A percentile compares a stretch with the other conserved stretches of the same genome.
These are phyloP conservation scores for Neotoxoptera formosana DNA, from an alignment of 1,140 invertebrate genomes.

Conservation along the genomic window DNA sequence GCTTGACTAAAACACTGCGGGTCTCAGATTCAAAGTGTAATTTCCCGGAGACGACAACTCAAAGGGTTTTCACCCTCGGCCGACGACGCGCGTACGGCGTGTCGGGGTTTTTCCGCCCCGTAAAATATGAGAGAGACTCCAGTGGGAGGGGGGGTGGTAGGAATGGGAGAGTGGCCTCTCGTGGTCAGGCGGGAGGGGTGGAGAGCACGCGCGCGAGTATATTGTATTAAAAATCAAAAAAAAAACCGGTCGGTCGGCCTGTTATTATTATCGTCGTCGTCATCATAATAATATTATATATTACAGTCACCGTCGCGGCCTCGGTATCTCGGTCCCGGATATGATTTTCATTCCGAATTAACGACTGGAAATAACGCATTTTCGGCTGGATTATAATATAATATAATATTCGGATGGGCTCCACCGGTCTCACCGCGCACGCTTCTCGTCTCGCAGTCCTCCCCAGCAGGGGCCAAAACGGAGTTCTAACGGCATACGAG, in stretches of 20 bases:
- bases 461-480: background rate
- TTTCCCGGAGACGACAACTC: background rate
- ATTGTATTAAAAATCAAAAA: background rate
- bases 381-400: background rate
- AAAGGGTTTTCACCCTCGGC: background rate
- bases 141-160: too few relatives aligned
- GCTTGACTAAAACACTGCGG: background rate
- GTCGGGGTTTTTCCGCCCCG: background rate
- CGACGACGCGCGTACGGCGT: background rate
- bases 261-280: background rate
- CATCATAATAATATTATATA: background rate
- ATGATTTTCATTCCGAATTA: constrained; percentile 52
- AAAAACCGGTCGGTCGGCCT: background rate
- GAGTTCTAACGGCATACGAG: background rate
- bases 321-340: background rate
- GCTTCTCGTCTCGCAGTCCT: too few relatives aligned
- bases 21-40: background rate
- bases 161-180: background rate
- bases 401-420: background rate
- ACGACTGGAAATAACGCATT: constrained; percentile 41
- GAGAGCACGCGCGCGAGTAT: background rate
- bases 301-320: background rate
- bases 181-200: background rate
- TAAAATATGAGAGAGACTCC: background rate
- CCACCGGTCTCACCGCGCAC: background rate